phyloP scores from a whole-genome alignment of 2,797 vertebrate species.

The Phoxinus dragarum region DNA sequence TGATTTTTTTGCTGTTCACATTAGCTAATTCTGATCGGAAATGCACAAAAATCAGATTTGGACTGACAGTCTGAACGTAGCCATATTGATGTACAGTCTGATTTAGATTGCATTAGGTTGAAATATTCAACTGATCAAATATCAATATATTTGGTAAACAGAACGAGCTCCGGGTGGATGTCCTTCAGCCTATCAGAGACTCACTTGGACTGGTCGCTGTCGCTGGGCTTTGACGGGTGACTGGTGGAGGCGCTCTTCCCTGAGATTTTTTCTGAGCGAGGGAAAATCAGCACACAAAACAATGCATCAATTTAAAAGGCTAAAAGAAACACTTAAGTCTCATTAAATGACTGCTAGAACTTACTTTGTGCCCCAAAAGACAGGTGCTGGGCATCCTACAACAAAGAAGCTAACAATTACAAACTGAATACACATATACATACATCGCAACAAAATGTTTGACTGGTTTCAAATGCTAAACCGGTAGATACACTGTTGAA shows the following conservation, averaged over 20 bases:
- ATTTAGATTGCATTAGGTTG: neutral
- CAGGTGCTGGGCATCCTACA: constrained; percentile 87
- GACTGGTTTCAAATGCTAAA: neutral
- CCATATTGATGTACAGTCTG: neutral
- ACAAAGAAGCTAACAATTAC: constrained; percentile 50
- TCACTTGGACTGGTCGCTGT: constrained; percentile 79
- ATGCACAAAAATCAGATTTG: too few species aligned
- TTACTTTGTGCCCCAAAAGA: constrained; percentile 92
- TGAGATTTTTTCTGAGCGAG: constrained; percentile 85
- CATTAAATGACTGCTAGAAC: constrained; percentile 64
- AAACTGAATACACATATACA: neutral
- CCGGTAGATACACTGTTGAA: neutral
- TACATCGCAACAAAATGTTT: neutral
- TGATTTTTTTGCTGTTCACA: too few species aligned
- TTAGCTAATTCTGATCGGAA: too few species aligned
- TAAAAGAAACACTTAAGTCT: neutral
- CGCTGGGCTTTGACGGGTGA: constrained; percentile 88
- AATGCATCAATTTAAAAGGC: neutral
- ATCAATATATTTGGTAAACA: neutral
- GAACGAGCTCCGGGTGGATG: neutral
- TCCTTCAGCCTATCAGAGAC: constrained; percentile 37
- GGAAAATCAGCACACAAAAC: neutral
- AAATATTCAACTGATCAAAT: too few species aligned
- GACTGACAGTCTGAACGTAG: too few species aligned
- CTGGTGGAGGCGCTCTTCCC: constrained; percentile 86